phyloP scores from a whole-genome alignment of 2,888 invertebrate genomes.

The Amorpha juglandis region DNA sequence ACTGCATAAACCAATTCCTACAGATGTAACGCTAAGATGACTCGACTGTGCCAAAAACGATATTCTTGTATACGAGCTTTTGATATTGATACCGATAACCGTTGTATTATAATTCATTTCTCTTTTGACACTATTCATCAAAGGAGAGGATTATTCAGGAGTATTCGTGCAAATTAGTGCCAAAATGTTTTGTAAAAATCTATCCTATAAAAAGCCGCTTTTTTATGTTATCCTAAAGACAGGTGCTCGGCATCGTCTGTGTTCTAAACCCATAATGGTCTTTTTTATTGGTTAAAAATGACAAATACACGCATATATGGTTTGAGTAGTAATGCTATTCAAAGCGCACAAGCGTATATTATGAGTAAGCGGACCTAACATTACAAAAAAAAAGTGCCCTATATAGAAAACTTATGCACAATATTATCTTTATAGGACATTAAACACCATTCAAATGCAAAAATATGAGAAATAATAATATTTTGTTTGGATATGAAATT shows the following conservation, averaged over 20 bases:
- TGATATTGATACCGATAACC: neutral
- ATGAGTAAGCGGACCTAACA: too few species aligned
- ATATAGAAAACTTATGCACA: too few species aligned
- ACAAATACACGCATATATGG: too few species aligned
- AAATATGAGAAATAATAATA: too few species aligned
- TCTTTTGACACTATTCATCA: neutral
- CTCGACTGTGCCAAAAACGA: neutral
- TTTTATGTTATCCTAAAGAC: neutral
- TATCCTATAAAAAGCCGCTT: neutral
- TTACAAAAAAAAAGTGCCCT: too few species aligned
- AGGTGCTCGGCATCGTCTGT: too few species aligned
- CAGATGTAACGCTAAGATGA: neutral
- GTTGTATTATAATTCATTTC: neutral
- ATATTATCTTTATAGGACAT: too few species aligned
- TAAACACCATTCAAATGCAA: too few species aligned
- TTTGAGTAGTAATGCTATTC: too few species aligned
- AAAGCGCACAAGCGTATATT: too few species aligned
- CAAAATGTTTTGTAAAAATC: constrained; percentile 5
- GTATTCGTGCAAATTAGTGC: constrained; percentile 1
- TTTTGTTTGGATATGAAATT: too few species aligned
- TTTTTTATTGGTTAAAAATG: neutral
- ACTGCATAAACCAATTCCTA: neutral
- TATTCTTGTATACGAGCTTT: constrained; percentile 4
- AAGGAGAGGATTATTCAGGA: too few species aligned
- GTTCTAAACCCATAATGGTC: neutral